These are phyloP conservation scores for Leptinotarsa texana DNA, from an alignment of 1,140 invertebrate genomes.

Conservation along the genomic window DNA sequence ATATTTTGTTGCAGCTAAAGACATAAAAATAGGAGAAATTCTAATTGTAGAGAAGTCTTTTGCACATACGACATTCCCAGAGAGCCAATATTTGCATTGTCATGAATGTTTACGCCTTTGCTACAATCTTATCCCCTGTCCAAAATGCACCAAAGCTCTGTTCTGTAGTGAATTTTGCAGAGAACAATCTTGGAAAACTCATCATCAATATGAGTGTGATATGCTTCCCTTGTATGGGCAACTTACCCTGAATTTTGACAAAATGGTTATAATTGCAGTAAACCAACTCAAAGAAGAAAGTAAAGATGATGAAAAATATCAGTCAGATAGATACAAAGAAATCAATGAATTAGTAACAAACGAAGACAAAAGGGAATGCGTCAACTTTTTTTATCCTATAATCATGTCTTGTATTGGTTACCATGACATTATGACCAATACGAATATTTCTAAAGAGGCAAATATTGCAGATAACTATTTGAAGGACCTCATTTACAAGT, in stretches of 20 bases:
- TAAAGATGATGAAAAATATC: not conserved
- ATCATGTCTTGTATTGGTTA: not conserved
- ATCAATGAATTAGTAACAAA: not conserved
- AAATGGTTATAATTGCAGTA: not conserved
- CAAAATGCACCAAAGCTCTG: slow-evolving; percentile 64
- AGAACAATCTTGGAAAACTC: slow-evolving; percentile 60
- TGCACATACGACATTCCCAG: not conserved
- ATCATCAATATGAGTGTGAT: slow-evolving; percentile 74
- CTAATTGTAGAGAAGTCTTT: not conserved
- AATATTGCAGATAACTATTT: not conserved
- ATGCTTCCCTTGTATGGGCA: slow-evolving; percentile 21
- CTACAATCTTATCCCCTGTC: slow-evolving; percentile 69
- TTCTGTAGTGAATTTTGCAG: slow-evolving; percentile 76
- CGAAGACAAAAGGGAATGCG: not conserved
- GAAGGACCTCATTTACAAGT: not conserved
- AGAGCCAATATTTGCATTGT: slow-evolving; percentile 67
- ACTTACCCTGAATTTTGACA: not conserved
- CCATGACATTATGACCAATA: not conserved
- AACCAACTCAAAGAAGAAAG: not conserved
- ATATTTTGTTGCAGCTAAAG: not conserved
- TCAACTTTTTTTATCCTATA: slow-evolving; percentile 1
- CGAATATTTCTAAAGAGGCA: not conserved
- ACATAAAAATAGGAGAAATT: not conserved
- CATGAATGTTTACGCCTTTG: slow-evolving; percentile 73
- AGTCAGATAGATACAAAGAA: not conserved